Base-by-base conservation (phyloP, 2,797 vertebrate genomes). In the Martes flavigula region DNA sequence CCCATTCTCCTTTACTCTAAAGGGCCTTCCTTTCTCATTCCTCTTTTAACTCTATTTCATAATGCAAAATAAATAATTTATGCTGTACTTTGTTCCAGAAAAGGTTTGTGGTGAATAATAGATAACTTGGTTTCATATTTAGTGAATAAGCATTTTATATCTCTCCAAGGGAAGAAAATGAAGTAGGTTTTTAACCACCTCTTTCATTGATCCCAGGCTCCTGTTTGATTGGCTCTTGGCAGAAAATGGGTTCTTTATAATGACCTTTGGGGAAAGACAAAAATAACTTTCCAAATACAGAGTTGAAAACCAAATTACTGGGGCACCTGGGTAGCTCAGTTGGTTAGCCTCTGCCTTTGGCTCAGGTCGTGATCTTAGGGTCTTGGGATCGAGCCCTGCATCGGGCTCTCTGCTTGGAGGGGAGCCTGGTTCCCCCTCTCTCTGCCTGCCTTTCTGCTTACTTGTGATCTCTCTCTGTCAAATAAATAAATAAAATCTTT, bases 71-170 rank as follows among this genome's bases (percentile, higher is more conserved):
- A 95, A 94, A 97, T 97, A 72, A 97, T 94, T 64, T 81, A 93
- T 38, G 30, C 54, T 48, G 90, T 87, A 58, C 64, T 95, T 93
- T 64, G 70, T 40, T 78, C 75, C 84, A 78, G 93, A 96, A 97
- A 93, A 92, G 66, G 54, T 90, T 90, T 96, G 35, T 30, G 7
- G 94, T 97, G 81, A 98, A 97, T 97, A 97, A 97, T 73, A 96
- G 93, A 97, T 96, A 60, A 68, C 40, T 17, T 30, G 56, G 48
- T 43, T 68, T 90, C 58, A 32, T 84, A 66, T 58, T 92, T 40
- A 87, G 93, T 32, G 87, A 97, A 82, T 35, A 93, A 90, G 77
- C 32, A 72, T 93, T 93, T 94, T 93, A n/a, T 73, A 64, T 82
- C 85, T 93, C 93, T 96, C 66, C 54, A 75, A 82, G 23, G 46